A percentile compares a stretch with the other conserved stretches of the same genome.
Conservation (phyloP, 2,113 vertebrate genomes). For the human (Homo sapiens) region DNA sequence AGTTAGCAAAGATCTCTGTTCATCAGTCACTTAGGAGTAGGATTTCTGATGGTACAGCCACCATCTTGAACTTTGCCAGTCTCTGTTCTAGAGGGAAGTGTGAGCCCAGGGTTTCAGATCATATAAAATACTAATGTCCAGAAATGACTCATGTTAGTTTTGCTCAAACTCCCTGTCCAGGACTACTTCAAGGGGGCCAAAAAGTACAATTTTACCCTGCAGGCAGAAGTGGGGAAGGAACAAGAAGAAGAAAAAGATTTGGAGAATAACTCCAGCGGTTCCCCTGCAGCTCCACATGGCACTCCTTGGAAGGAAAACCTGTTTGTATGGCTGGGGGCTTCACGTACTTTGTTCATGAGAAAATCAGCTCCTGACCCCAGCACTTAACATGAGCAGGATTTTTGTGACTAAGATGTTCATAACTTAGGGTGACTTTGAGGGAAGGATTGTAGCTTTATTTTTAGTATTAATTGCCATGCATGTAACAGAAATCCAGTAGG, state of each 20-base stretch:
- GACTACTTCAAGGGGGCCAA: not conserved
- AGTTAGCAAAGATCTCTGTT: not conserved
- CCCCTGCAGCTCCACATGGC: not conserved
- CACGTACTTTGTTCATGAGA: not conserved
- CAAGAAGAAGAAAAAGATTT: not conserved
- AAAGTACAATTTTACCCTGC: not conserved
- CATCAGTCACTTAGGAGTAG: not conserved
- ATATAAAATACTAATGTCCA: not conserved
- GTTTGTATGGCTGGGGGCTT: not conserved
- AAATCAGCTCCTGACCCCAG: not conserved
- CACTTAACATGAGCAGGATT: not conserved
- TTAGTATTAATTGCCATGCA: not conserved
- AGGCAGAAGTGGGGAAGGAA: not conserved
- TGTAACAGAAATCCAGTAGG: not conserved
- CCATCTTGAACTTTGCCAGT: not conserved
- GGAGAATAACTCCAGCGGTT: not conserved
- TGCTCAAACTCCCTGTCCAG: not conserved
- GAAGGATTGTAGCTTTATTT: constrained; percentile 5
- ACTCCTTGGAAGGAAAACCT: not conserved
- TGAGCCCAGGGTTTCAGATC: not conserved
- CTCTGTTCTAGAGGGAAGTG: not conserved
- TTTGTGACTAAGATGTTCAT: not conserved
- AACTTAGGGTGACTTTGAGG: not conserved
- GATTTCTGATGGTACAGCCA: rapidly evolving
- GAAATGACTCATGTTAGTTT: not conserved